A percentile compares a stretch with the other conserved stretches of the same genome.
Evolutionary conservation across 2,888 invertebrate species (phyloP).

Genomic region (Mayetiola destructor): DNA sequence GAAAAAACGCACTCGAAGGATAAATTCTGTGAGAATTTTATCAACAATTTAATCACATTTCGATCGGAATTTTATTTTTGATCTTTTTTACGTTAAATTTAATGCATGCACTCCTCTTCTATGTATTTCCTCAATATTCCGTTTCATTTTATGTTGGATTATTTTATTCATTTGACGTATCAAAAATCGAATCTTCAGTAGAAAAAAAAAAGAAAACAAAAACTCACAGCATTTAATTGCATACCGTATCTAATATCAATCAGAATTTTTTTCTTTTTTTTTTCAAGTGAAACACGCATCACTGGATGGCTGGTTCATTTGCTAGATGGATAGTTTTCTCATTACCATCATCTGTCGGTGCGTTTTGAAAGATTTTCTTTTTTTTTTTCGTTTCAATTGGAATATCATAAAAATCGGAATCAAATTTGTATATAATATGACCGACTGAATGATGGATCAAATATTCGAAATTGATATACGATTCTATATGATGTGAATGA

Average conservation of each 20-base stretch:
- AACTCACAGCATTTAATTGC: conserved; percentile 12
- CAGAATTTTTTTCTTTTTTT: too few relatives aligned
- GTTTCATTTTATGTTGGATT: not conserved
- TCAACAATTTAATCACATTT: conserved; percentile 10
- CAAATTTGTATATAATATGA: too few relatives aligned
- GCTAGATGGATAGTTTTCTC: too few relatives aligned
- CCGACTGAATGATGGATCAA: too few relatives aligned
- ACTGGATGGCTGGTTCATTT: too few relatives aligned
- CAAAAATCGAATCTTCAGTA: not conserved
- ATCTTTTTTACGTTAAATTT: conserved; percentile 6
- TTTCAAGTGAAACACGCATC: too few relatives aligned
- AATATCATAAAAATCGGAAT: not conserved
- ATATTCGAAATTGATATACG: not conserved
- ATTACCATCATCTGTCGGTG: too few relatives aligned
- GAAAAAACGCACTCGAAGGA: not conserved
- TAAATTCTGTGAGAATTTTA: conserved; percentile 5
- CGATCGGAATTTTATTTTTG: conserved; percentile 3
- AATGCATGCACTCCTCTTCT: too few relatives aligned
- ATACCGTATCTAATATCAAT: conserved; percentile 10
- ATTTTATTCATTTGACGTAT: not conserved
- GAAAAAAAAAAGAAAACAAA: not conserved
- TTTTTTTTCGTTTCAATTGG: conserved; percentile 9
- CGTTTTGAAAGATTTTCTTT: too few relatives aligned
- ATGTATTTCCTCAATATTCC: not conserved
- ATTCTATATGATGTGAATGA: conserved; percentile 7